Evolutionary conservation across 2,113 vertebrate species (phyloP).

Genomic region (Lepisosteus oculatus): DNA sequence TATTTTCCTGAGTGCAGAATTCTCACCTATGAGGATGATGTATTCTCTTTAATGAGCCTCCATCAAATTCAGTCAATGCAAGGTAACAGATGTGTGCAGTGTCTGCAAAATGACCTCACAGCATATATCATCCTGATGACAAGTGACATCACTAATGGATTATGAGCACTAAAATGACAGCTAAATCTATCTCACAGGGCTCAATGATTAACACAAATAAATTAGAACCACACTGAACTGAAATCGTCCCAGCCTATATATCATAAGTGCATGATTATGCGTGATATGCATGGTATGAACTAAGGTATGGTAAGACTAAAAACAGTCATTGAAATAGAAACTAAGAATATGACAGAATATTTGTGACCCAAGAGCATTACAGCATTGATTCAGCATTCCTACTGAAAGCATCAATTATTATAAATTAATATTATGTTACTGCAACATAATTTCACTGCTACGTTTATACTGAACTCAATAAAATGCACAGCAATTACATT

Average conservation of each 20-base stretch:
- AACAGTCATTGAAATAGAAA: too few species aligned
- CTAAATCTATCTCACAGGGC: conserved; percentile 7
- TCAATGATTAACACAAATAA: neutral
- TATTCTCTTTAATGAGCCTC: neutral
- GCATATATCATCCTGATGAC: conserved; percentile 4
- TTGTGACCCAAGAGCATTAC: too few species aligned
- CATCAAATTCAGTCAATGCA: neutral
- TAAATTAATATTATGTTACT: too few species aligned
- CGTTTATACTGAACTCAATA: too few species aligned
- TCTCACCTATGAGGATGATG: neutral
- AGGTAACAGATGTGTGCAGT: conserved; percentile 9
- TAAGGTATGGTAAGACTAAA: too few species aligned
- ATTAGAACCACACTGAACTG: neutral
- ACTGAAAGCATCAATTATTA: too few species aligned
- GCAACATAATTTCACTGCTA: too few species aligned
- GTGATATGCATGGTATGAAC: too few species aligned
- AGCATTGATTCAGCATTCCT: too few species aligned
- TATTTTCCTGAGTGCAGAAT: neutral
- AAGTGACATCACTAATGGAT: conserved; percentile 3
- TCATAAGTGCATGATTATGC: too few species aligned
- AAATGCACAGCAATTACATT: too few species aligned
- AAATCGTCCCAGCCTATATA: neutral
- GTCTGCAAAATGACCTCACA: conserved; percentile 2
- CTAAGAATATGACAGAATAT: too few species aligned
- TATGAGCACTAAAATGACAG: conserved; percentile 9